These are phyloP conservation scores for Drosophila orosa DNA, from an alignment of 1,140 invertebrate species.

Conservation along the genomic window DNA sequence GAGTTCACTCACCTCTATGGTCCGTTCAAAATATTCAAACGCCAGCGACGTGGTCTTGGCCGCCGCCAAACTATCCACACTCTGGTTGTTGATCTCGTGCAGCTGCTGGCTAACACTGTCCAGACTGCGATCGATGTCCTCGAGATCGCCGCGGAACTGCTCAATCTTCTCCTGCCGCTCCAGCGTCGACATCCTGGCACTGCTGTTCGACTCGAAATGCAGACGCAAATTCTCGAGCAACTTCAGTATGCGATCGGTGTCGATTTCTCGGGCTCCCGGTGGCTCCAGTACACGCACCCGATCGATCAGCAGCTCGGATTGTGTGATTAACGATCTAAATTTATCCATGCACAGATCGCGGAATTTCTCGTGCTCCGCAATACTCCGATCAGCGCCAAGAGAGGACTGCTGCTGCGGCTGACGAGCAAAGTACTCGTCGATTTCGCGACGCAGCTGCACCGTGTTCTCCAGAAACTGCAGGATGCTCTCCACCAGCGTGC, in stretches of 20 bases:
- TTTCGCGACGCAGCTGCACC: constrained; percentile 68
- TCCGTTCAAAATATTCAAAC: constrained; percentile 92
- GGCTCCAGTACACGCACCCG: constrained; percentile 87
- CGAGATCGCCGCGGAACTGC: constrained; percentile 87
- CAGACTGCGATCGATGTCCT: constrained; percentile 90
- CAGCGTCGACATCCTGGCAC: constrained; percentile 88
- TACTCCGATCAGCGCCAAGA: constrained; percentile 65
- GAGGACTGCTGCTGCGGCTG: constrained; percentile 11
- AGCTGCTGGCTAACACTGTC: constrained; percentile 88
- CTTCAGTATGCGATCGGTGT: constrained; percentile 89
- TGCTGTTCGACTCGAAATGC: constrained; percentile 81
- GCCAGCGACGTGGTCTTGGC: constrained; percentile 89
- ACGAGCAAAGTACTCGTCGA: constrained; percentile 75
- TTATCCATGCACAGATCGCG: constrained; percentile 82
- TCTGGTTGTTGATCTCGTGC: constrained; percentile 87
- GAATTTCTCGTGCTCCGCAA: constrained; percentile 83
- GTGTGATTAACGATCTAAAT: constrained; percentile 84
- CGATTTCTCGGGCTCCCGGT: constrained; percentile 87
- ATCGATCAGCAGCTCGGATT: constrained; percentile 83
- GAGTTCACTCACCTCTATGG: constrained; percentile 88
- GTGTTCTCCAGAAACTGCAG: constrained; percentile 77
- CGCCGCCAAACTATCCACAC: constrained; percentile 89
- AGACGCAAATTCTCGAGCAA: constrained; percentile 85
- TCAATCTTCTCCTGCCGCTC: constrained; percentile 88
- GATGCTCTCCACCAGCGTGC: constrained; percentile 89